Evolutionary conservation across 2,888 invertebrate genomes (phyloP).

Genomic region (Sarcophaga rosellei): DNA sequence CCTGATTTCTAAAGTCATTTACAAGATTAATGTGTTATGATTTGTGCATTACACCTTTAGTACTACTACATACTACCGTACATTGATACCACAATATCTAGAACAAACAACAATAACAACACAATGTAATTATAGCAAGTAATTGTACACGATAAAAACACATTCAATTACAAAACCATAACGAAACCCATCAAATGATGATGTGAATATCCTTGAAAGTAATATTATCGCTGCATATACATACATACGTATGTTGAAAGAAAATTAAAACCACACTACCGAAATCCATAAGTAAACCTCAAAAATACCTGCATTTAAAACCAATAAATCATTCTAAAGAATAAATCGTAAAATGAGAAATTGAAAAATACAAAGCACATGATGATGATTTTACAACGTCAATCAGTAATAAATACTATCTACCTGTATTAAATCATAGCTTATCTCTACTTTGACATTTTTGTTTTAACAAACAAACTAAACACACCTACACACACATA

Average conservation of each 20-base stretch:
- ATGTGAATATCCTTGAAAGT: conserved; percentile 4
- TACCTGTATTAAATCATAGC: conserved; percentile 17
- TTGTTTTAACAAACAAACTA: neutral
- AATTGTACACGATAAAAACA: too few relatives aligned
- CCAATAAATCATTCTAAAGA: conserved; percentile 45
- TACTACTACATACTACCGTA: too few relatives aligned
- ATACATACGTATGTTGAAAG: too few relatives aligned
- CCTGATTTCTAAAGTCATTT: neutral
- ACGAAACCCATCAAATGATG: neutral
- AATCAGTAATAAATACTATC: conserved; percentile 1
- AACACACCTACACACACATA: neutral
- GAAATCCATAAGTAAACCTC: neutral
- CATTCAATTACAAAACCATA: conserved; percentile 3
- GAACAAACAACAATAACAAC: too few relatives aligned
- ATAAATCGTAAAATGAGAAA: conserved; percentile 43
- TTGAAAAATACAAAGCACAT: neutral
- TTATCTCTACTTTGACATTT: neutral
- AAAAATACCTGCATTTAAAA: conserved; percentile 8
- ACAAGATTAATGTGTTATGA: too few relatives aligned
- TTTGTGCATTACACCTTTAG: too few relatives aligned
- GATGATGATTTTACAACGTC: conserved; percentile 12
- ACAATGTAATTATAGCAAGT: too few relatives aligned
- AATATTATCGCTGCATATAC: neutral
- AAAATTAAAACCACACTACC: too few relatives aligned
- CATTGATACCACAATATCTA: too few relatives aligned